Evolutionary conservation across 2,797 vertebrate genomes (phyloP), one percentile per base, ranked within the genome.

Genomic region (Pogonophryne albipinna): DNA sequence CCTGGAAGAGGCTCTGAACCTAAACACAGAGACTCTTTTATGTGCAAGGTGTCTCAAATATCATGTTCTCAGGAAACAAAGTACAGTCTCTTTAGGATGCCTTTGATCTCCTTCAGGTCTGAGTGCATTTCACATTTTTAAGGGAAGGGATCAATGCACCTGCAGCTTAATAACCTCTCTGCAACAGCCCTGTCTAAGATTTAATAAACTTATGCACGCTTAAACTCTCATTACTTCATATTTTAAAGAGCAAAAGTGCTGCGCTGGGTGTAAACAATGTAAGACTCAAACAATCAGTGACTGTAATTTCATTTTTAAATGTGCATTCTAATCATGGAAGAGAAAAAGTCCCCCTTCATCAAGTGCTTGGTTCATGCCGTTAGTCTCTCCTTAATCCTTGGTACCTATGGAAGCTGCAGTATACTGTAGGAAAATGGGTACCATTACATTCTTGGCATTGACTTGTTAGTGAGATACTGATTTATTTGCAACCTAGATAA

Each of bases 11-110:
- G 42, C 69, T 63, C 55, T 16, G 34, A 85, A 52, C 52, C 87
- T 79, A 87, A 90, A 89, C 88, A 91, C 80, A 87, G 85, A 83
- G 79, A 64, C 83, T 67, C 71, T 83, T 90, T 90, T 83, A 87
- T 88, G 79, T 17, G 73, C 71, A 85, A 89, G 86, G 82, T 91
- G 82, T 89, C 87, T 90, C 73, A 68, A 71, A 82, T 87, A 84
- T 84, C 50, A 34, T 44, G 72, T 74, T 71, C 65, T 71, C 65
- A 60, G 80, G 84, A 87, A 77, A 90, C 87, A 90, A 78, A 91
- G 86, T 74, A 59, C 87, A 89, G 89, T 65, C 71, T 89, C 74
- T 79, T 81, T 15, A n/a, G 15, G 63, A 65, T 8, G 49, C 55
- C 78, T 89, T 82, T 87, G 73, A 89, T 82, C 68, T 23, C 55